These are phyloP conservation scores for Synchiropus splendidus DNA, from an alignment of 2,113 vertebrate species.

Conservation along the genomic window DNA sequence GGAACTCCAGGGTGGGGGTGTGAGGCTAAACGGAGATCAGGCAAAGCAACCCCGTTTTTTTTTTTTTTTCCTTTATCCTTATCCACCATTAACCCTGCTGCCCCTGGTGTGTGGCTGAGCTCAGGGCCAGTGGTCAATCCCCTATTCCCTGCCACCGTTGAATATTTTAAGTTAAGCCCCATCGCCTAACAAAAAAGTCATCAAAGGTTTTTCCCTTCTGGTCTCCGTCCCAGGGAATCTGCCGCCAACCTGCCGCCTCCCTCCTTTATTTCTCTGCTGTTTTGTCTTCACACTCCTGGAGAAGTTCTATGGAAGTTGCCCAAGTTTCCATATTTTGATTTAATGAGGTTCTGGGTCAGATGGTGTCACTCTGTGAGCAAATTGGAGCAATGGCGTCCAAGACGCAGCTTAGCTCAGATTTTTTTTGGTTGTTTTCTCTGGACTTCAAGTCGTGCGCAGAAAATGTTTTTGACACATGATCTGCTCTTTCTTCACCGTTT, in stretches of 20 bases:
- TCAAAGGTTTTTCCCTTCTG: conserved; percentile 61
- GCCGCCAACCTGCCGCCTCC: conserved; percentile 10
- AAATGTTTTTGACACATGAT: conserved; percentile 38
- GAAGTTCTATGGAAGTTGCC: conserved; percentile 43
- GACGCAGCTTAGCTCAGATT: conserved; percentile 27
- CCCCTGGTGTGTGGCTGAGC: conserved; percentile 65
- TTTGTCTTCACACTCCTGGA: conserved; percentile 45
- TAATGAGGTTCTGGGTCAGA: conserved; percentile 45
- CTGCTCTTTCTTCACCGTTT: conserved; percentile 10
- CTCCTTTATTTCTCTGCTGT: conserved; percentile 28
- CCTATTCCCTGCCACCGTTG: conserved; percentile 66
- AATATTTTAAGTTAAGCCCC: conserved; percentile 75
- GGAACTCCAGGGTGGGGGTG: conserved; percentile 31
- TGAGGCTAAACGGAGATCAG: conserved; percentile 56
- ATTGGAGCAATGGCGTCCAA: conserved; percentile 32
- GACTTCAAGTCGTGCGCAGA: conserved; percentile 16
- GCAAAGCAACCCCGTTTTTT: conserved; percentile 32
- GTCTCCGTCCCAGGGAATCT: conserved; percentile 34
- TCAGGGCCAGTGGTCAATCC: conserved; percentile 74
- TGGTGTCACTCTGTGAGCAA: conserved; percentile 45
- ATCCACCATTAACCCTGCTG: conserved; percentile 72
- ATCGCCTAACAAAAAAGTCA: conserved; percentile 63
- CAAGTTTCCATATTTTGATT: conserved; percentile 52
- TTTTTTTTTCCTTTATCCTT: conserved; percentile 60
- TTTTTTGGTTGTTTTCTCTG: conserved; percentile 33